phyloP scores from a whole-genome alignment of 2,797 vertebrate species.

The Glossophaga mutica region DNA sequence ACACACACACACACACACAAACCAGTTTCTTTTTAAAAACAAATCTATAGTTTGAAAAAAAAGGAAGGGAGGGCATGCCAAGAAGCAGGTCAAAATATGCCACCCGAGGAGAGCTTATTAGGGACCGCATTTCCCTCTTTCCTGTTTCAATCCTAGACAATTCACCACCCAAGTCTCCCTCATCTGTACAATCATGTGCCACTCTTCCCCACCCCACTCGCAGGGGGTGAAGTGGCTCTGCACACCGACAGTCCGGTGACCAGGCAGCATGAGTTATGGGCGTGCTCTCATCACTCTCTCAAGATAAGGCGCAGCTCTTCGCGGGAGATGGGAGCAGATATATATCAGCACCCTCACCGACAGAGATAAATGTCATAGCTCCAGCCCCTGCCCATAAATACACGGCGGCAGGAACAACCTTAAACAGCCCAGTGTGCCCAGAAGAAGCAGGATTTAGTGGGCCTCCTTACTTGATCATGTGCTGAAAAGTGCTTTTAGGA shows the following conservation, averaged over 20 bases:
- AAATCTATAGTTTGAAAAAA: background rate
- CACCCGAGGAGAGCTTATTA: background rate
- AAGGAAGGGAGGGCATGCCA: background rate
- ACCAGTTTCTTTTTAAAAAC: background rate
- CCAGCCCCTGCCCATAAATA: conserved; percentile 72
- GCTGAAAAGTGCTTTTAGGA: conserved; percentile 69
- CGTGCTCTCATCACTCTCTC: background rate
- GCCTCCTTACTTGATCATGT: conserved; percentile 64
- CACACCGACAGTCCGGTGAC: background rate
- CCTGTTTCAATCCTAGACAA: background rate
- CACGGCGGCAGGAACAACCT: conserved; percentile 5
- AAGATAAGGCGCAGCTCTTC: conserved; percentile 63
- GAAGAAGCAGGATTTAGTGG: conserved; percentile 70
- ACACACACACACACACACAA: background rate
- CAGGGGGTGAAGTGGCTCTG: background rate
- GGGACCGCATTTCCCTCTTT: background rate
- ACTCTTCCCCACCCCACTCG: fast-evolving
- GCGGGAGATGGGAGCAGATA: conserved; percentile 47
- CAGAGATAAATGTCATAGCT: conserved; percentile 75
- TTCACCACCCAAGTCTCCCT: background rate
- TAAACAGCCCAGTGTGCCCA: conserved; percentile 51
- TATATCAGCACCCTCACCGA: conserved; percentile 68
- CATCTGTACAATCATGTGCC: background rate
- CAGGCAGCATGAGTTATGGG: conserved; percentile 41
- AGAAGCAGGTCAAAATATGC: background rate